Evolutionary conservation across 2,113 vertebrate genomes (phyloP).

Genomic region (Salvator merianae): DNA sequence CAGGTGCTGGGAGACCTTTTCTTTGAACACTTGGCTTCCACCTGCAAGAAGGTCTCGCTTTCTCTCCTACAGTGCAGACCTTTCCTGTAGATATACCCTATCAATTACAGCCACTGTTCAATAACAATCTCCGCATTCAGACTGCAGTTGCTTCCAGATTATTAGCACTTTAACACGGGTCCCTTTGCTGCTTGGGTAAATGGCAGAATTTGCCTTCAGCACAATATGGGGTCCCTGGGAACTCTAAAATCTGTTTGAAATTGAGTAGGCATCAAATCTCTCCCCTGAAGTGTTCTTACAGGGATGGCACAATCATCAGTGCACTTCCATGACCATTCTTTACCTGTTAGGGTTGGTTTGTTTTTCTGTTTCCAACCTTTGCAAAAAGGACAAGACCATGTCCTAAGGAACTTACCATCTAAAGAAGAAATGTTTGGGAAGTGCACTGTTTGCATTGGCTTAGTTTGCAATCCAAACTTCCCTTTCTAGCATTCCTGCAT

Average conservation of each 20-base stretch:
- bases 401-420: background rate
- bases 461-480: background rate
- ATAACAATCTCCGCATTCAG: background rate
- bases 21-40: slow-evolving; percentile 61
- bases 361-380: background rate
- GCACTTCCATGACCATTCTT: no score
- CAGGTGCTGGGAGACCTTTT: slow-evolving; percentile 62
- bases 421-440: background rate
- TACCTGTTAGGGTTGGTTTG: no score
- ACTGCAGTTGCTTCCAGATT: no score
- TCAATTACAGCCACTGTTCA: slow-evolving; percentile 34
- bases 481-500: no score
- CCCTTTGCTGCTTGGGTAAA: no score
- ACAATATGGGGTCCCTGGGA: no score
- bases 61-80: slow-evolving; percentile 24
- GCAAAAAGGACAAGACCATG: background rate
- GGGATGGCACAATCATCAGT: no score
- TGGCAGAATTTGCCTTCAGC: no score
- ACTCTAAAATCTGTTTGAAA: no score
- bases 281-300: no score
- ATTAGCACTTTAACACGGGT: no score
- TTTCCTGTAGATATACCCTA: slow-evolving; percentile 31
- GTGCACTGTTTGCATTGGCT: background rate
- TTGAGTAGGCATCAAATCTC: no score
- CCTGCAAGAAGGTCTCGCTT: slow-evolving; percentile 50